Evolutionary conservation across 2,113 vertebrate species (phyloP).

Genomic region (Gobiocypris rarus): DNA sequence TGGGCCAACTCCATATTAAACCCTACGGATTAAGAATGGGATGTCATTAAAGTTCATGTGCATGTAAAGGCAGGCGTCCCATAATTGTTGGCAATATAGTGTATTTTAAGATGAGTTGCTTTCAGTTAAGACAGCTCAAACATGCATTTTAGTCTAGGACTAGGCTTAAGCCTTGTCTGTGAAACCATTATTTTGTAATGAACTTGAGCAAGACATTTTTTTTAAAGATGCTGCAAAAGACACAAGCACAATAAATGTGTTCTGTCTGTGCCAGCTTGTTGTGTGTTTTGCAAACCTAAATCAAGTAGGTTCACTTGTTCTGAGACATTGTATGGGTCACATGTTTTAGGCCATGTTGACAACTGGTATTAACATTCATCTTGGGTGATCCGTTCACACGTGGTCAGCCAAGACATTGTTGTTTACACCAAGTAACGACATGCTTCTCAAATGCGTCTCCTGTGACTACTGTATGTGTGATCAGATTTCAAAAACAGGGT

Average conservation of each 20-base stretch:
- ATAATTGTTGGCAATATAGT: no score
- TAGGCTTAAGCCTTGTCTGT: no score
- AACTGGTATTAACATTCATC: conserved; percentile 7
- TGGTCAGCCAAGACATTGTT: conserved; percentile 3
- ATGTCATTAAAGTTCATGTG: no score
- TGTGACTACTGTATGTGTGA: conserved; percentile 2
- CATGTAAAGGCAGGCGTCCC: no score
- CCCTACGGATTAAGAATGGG: no score
- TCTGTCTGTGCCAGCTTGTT: background rate
- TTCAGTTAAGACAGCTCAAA: no score
- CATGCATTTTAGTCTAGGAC: no score
- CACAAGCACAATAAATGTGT: background rate
- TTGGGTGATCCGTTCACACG: conserved; percentile 13
- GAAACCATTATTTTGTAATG: no score
- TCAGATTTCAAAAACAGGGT: conserved; percentile 21
- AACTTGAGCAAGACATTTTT: background rate
- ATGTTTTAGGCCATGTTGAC: conserved; percentile 8
- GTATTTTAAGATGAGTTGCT: no score
- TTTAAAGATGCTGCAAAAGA: background rate
- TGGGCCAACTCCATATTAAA: no score
- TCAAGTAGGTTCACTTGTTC: background rate
- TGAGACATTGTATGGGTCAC: background rate
- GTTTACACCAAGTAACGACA: conserved; percentile 14
- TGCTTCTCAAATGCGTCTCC: background rate
- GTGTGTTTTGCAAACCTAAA: background rate